Evolutionary conservation across 2,113 vertebrate genomes (phyloP).

Genomic region (Neolamprologus devosi): DNA sequence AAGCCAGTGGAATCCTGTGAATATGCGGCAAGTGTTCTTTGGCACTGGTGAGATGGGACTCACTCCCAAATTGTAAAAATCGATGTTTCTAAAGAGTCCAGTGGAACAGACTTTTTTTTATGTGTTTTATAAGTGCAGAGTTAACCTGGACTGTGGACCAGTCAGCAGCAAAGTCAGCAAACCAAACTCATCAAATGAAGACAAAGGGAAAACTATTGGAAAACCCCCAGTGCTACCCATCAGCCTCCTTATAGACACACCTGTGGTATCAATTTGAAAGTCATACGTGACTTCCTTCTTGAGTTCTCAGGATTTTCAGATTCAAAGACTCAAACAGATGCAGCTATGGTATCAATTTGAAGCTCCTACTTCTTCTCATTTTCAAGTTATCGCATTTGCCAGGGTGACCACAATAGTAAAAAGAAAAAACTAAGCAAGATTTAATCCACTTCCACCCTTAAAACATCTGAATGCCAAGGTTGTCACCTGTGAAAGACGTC

Average conservation of each 20-base stretch:
- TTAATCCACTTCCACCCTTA: not conserved
- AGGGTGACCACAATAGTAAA: not conserved
- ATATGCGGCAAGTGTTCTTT: not conserved
- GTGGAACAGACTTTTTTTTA: not conserved
- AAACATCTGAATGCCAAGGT: not conserved
- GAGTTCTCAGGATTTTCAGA: not conserved
- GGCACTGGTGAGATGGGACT: not conserved
- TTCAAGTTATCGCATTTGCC: not conserved
- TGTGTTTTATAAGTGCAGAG: not conserved
- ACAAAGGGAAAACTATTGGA: not conserved
- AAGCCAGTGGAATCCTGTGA: not conserved
- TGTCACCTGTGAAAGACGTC: not conserved
- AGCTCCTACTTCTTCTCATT: not conserved
- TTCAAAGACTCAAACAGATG: not conserved
- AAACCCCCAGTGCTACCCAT: not conserved
- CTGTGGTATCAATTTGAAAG: not conserved
- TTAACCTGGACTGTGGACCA: not conserved
- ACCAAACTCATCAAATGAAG: not conserved
- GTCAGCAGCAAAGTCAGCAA: not conserved
- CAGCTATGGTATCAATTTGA: not conserved
- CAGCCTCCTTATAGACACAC: not conserved
- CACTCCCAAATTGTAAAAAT: not conserved
- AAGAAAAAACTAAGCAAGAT: not conserved
- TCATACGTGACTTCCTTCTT: not conserved
- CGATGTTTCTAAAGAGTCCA: not conserved